Evolutionary conservation across 2,113 vertebrate species (phyloP).

Genomic region (Paralichthys olivaceus): DNA sequence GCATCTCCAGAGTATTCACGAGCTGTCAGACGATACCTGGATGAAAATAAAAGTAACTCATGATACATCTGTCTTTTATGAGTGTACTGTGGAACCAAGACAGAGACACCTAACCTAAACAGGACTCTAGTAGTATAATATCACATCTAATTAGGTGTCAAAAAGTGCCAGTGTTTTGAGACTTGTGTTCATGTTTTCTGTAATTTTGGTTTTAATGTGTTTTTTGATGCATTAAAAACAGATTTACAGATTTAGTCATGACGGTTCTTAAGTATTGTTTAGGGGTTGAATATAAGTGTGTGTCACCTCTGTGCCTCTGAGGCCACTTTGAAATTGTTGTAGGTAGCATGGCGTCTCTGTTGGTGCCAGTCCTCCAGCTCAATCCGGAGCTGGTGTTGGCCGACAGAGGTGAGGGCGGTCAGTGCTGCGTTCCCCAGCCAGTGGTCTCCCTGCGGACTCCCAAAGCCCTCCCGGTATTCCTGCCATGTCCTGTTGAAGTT

Average conservation of each 20-base stretch:
- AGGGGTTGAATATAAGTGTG: background rate
- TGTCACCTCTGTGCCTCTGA: slow-evolving; percentile 81
- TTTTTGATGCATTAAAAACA: too few relatives aligned
- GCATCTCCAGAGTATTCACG: slow-evolving; percentile 84
- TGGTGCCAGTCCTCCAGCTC: slow-evolving; percentile 86
- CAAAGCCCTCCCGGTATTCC: slow-evolving; percentile 86
- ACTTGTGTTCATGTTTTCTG: too few relatives aligned
- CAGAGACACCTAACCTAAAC: background rate
- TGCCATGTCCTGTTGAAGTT: slow-evolving; percentile 86
- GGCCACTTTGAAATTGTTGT: slow-evolving; percentile 83
- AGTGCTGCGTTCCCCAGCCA: slow-evolving; percentile 84
- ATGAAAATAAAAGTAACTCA: slow-evolving; percentile 7
- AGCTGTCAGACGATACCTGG: slow-evolving; percentile 82
- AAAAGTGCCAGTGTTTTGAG: too few relatives aligned
- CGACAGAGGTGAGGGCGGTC: slow-evolving; percentile 74
- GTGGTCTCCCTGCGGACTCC: slow-evolving; percentile 80
- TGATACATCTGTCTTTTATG: background rate
- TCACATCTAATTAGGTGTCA: too few relatives aligned
- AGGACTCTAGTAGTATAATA: too few relatives aligned
- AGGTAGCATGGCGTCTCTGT: slow-evolving; percentile 81
- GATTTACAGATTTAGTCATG: too few relatives aligned
- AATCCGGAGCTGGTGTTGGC: slow-evolving; percentile 80
- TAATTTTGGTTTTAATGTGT: too few relatives aligned
- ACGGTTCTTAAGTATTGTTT: too few relatives aligned
- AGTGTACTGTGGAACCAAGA: background rate